A percentile compares a stretch with the other conserved stretches of the same genome.
These are phyloP conservation scores for Xiphydria camelus DNA, from an alignment of 2,888 invertebrate genomes.

Conservation along the genomic window DNA sequence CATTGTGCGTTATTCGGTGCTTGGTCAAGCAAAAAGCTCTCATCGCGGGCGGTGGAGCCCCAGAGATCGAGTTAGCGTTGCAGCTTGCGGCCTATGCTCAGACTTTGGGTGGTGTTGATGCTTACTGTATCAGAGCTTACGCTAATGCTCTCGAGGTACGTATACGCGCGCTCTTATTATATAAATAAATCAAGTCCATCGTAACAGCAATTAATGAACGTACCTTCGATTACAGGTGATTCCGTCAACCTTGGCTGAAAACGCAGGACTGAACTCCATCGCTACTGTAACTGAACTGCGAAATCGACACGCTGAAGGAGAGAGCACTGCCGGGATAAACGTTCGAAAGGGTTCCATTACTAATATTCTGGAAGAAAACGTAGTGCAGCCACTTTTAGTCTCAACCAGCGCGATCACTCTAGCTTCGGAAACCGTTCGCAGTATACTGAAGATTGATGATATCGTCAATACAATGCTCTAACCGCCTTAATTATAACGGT, in stretches of 20 bases:
- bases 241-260: slow-evolving; percentile 89
- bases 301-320: slow-evolving; percentile 87
- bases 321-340: slow-evolving; percentile 90
- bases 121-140: slow-evolving; percentile 93
- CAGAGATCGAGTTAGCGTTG: slow-evolving; percentile 92
- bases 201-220: not conserved
- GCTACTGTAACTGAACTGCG: slow-evolving; percentile 95
- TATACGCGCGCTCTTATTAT: no score
- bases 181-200: no score
- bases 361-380: slow-evolving; percentile 95
- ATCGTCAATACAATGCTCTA: slow-evolving; percentile 74
- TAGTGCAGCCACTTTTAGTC: slow-evolving; percentile 95
- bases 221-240: slow-evolving; percentile 63
- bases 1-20: slow-evolving; percentile 90
- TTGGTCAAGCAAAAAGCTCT: slow-evolving; percentile 90
- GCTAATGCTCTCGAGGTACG: slow-evolving; percentile 90
- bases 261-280: slow-evolving; percentile 91
- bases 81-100: slow-evolving; percentile 81
- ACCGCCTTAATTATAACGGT: not conserved
- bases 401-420: slow-evolving; percentile 90
- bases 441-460: slow-evolving; percentile 99
- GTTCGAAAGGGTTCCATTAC: slow-evolving; percentile 95
- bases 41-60: slow-evolving; percentile 96
- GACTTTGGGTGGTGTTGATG: slow-evolving; percentile 86
- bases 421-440: slow-evolving; percentile 95